phyloP scores from a whole-genome alignment of 2,797 vertebrate genomes.

The Trachurus trachurus region DNA sequence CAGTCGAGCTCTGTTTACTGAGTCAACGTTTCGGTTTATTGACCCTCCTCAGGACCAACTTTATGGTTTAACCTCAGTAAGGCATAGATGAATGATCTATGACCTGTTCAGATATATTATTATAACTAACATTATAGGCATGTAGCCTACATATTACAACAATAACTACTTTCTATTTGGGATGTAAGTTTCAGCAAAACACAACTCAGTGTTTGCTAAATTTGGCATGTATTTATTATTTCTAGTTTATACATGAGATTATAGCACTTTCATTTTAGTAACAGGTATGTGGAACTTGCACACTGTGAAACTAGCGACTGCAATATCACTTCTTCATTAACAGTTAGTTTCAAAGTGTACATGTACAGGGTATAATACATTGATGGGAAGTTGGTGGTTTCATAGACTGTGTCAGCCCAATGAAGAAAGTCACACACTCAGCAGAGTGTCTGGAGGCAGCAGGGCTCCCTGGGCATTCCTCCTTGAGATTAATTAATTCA shows the following conservation, averaged over 20 bases:
- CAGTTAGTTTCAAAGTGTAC: not conserved
- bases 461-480: conserved; percentile 29
- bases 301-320: not conserved
- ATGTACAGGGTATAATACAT: not conserved
- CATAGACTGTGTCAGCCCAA: not conserved
- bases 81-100: not conserved
- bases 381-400: not conserved
- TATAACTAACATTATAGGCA: not conserved
- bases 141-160: not conserved
- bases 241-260: not conserved
- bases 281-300: conserved; percentile 1
- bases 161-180: not conserved
- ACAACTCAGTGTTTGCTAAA: not conserved
- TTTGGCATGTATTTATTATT: not conserved
- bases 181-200: not conserved
- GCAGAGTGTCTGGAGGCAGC: not conserved
- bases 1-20: too few relatives aligned
- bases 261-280: not conserved
- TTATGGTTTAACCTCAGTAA: not conserved
- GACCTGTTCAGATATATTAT: not conserved
- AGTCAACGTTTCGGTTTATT: too few relatives aligned
- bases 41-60: too few relatives aligned
- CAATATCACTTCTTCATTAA: conserved; percentile 16
- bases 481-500: conserved; percentile 58
- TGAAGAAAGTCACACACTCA: conserved; percentile 10